Conservation (phyloP, 1,140 invertebrate species). For the Lasaia peninsularis region DNA sequence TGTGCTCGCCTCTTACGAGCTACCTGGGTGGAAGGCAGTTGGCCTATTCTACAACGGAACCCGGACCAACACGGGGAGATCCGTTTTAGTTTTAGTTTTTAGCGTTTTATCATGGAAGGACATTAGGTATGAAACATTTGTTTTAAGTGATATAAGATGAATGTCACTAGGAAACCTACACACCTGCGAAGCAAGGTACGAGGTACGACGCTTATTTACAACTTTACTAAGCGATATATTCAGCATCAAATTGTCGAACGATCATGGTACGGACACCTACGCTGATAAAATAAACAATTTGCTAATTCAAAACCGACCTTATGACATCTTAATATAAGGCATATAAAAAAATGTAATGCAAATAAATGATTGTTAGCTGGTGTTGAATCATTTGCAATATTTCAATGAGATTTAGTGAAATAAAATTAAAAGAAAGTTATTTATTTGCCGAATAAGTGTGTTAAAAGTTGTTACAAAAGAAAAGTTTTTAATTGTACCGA, state of each 20-base stretch:
- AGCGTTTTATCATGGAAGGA: neutral
- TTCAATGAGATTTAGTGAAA: too few relatives aligned
- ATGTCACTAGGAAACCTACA: conserved; percentile 33
- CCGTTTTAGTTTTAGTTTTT: neutral
- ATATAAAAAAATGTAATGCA: neutral
- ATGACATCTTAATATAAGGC: conserved; percentile 18
- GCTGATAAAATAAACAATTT: conserved; percentile 23
- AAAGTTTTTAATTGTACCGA: too few relatives aligned
- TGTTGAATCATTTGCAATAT: conserved; percentile 60
- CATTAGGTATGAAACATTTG: too few relatives aligned
- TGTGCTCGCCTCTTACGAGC: too few relatives aligned
- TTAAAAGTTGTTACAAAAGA: too few relatives aligned
- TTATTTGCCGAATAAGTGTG: too few relatives aligned
- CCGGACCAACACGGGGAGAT: neutral
- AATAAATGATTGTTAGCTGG: conserved; percentile 17
- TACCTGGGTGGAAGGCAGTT: too few relatives aligned
- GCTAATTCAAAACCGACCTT: conserved; percentile 29
- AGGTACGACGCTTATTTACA: conserved; percentile 54
- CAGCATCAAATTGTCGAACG: conserved; percentile 63
- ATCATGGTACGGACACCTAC: conserved; percentile 65
- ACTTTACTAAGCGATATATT: conserved; percentile 56
- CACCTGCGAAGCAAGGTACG: conserved; percentile 35
- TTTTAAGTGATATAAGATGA: too few relatives aligned
- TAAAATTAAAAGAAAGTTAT: too few relatives aligned
- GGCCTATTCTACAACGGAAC: too few relatives aligned